Evolutionary conservation across 1,140 invertebrate species (phyloP).

Genomic region (Tetranychus urticae): DNA sequence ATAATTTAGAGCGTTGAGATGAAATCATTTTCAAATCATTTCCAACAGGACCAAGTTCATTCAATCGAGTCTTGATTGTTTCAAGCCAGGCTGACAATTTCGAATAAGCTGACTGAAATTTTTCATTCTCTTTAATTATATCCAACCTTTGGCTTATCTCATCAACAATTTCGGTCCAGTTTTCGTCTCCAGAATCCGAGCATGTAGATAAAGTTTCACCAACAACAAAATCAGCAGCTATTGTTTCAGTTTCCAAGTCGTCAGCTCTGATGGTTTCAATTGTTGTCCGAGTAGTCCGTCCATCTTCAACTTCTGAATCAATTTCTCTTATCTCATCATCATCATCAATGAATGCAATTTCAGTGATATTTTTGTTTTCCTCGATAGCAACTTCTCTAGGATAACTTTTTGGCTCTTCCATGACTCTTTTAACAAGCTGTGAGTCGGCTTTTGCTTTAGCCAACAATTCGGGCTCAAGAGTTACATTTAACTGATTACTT

Average conservation of each 20-base stretch:
- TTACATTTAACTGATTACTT: background rate
- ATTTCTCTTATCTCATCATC: background rate
- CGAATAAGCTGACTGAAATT: background rate
- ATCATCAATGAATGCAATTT: constrained; percentile 16
- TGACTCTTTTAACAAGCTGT: background rate
- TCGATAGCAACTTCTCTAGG: constrained; percentile 18
- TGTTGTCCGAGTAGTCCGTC: no score
- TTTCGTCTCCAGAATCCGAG: constrained; percentile 10
- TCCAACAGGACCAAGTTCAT: background rate
- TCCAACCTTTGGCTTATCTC: background rate
- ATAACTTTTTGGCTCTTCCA: constrained; percentile 14
- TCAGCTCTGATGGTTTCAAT: no score
- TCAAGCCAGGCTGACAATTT: background rate
- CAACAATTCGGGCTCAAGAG: background rate
- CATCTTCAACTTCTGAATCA: constrained; percentile 11
- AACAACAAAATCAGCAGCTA: no score
- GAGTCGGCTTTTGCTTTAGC: background rate
- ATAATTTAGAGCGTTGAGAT: background rate
- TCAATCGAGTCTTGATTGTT: background rate
- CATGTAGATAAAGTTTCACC: no score
- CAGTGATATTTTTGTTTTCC: constrained; percentile 21
- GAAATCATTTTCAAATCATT: background rate
- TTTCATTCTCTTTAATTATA: background rate
- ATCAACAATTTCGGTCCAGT: background rate
- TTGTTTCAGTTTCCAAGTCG: no score